Conservation (phyloP, 2,888 invertebrate genomes). For the Pyrocoelia pectoralis region DNA sequence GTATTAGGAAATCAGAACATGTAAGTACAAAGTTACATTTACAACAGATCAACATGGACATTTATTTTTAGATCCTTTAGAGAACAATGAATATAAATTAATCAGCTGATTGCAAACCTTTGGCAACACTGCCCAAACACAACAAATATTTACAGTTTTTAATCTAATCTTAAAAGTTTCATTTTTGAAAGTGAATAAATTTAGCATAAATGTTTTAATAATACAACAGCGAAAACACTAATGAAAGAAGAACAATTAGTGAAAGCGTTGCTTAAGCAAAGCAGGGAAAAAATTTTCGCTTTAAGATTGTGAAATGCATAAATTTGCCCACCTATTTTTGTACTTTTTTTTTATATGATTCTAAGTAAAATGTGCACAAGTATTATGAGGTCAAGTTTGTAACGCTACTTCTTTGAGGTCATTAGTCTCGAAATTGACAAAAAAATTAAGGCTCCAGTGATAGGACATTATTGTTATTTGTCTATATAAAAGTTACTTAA, state of each 20-base stretch:
- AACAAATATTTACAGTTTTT: too few relatives aligned
- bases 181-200: neutral
- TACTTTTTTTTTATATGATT: too few relatives aligned
- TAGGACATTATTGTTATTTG: neutral
- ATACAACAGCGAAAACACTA: neutral
- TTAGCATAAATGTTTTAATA: neutral
- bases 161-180: neutral
- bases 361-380: too few relatives aligned
- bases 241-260: slow-evolving; percentile 9
- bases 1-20: neutral
- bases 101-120: too few relatives aligned
- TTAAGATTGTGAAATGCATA: too few relatives aligned
- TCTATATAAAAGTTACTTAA: slow-evolving; percentile 36
- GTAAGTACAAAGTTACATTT: neutral
- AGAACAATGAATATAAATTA: too few relatives aligned
- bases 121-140: too few relatives aligned
- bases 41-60: neutral
- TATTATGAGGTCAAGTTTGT: neutral
- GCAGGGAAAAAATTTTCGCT: too few relatives aligned
- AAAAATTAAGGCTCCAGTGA: neutral
- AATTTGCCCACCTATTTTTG: too few relatives aligned
- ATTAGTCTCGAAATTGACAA: neutral
- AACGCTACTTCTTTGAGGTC: slow-evolving; percentile 1
- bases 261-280: neutral
- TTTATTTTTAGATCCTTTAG: too few relatives aligned